Percentiles rank a stretch among this genome's conserved stretches.
phyloP scores from a whole-genome alignment of 2,113 vertebrate species.

The Campylomormyrus numenius region DNA sequence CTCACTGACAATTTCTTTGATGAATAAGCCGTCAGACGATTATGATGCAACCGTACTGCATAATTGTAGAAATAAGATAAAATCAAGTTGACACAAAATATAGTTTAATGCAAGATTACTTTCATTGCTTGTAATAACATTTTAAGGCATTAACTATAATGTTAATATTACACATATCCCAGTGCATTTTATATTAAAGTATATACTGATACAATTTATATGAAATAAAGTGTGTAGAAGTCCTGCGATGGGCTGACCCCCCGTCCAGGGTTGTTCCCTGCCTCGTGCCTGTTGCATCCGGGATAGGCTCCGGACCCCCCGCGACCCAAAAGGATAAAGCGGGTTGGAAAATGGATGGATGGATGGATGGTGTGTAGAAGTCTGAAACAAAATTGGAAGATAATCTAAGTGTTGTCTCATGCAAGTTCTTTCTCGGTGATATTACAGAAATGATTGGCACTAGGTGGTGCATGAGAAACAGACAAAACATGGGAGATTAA shows the following conservation, averaged over 20 bases:
- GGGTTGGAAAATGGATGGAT: too few relatives aligned
- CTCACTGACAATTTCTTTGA: not conserved
- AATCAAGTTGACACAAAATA: not conserved
- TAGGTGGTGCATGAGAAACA: not conserved
- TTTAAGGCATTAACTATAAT: not conserved
- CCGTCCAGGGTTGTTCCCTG: too few relatives aligned
- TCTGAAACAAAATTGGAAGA: not conserved
- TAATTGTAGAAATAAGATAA: not conserved
- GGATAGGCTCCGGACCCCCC: too few relatives aligned
- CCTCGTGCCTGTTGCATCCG: too few relatives aligned
- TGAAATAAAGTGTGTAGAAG: not conserved
- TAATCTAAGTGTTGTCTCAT: not conserved
- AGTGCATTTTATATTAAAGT: not conserved
- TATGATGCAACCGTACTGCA: not conserved
- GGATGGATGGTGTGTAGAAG: not conserved
- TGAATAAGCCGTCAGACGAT: not conserved
- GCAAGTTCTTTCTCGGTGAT: not conserved
- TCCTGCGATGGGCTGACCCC: not conserved
- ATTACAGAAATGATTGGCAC: not conserved
- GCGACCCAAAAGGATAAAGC: too few relatives aligned
- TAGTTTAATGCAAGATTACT: not conserved
- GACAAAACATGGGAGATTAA: not conserved
- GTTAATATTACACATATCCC: not conserved
- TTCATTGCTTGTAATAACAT: not conserved
- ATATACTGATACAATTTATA: not conserved